These are phyloP conservation scores for Phyllotreta striolata DNA, from an alignment of 2,888 invertebrate species.

Conservation along the genomic window DNA sequence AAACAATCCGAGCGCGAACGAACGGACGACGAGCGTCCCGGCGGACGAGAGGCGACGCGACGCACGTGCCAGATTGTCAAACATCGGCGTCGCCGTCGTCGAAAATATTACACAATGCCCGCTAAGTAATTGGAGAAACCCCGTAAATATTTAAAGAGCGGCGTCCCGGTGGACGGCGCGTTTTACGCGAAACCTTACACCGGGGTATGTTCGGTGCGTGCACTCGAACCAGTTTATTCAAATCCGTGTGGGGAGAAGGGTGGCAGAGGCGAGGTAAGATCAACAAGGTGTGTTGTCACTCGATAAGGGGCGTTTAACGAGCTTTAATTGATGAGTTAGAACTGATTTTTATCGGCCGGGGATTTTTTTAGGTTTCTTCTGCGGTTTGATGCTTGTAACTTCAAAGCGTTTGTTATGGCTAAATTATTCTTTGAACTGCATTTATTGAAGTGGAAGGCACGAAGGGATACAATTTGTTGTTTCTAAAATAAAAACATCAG, in stretches of 20 bases:
- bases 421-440: too few species aligned
- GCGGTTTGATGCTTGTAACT: neutral
- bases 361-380: neutral
- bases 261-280: neutral
- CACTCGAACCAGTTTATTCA: slow-evolving; percentile 9
- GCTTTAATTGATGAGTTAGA: neutral
- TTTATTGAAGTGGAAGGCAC: too few species aligned
- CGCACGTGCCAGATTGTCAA: slow-evolving; percentile 38
- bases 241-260: neutral
- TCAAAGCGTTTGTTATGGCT: too few species aligned
- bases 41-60: slow-evolving; percentile 11
- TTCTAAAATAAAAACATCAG: too few species aligned
- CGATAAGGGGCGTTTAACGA: slow-evolving; percentile 5
- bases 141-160: slow-evolving; percentile 49
- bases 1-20: too few species aligned
- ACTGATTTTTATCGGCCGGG: too few species aligned
- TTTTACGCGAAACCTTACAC: slow-evolving; percentile 41
- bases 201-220: slow-evolving; percentile 20
- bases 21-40: neutral
- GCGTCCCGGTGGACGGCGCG: slow-evolving; percentile 20
- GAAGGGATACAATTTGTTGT: too few species aligned
- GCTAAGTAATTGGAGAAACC: slow-evolving; percentile 50
- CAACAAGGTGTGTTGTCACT: slow-evolving; percentile 11
- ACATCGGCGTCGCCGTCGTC: slow-evolving; percentile 37
- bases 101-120: slow-evolving; percentile 43